Base-by-base conservation (phyloP, 2,888 invertebrate genomes). In the Cryptosula pallasiana region DNA sequence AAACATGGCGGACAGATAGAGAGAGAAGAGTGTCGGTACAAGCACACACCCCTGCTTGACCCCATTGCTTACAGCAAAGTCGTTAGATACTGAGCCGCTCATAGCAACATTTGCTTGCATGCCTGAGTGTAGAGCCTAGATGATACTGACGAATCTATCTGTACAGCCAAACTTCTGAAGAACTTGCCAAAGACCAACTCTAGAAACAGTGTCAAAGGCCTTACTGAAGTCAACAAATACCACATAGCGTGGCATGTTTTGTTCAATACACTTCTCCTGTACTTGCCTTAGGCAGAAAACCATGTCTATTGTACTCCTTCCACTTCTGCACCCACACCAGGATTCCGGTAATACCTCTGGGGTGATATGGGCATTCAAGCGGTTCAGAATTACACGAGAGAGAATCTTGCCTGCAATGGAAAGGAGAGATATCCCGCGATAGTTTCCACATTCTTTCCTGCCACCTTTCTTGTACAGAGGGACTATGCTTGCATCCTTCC, bases 21-120 rank as follows among this genome's bases (percentile, higher is more conserved):
- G 25, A 54, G 54, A 72, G 45, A 45, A 72, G 23, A 74, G 74
- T 23, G 71, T 73, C 69, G 72, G 71, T 23, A 74, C 72, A 16
- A 74, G 36, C 1, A 75, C 73, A 71, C 75, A 74, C 35, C 72
- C 74, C 25, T 73, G 74, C 32, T 74, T 72, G 9, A 69, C 73
- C 29, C 72, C 73, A 45, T 72, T 74, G 29, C 58, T 74, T n/a
- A 74, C 72, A 5, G 34, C n/a, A 55, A 74, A 74, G 3, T 54
- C 27, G 36, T 5, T 55, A 34, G 72, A 72, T 16, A 35, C 23
- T 5, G 63, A 55, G 5, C 69, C 72, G 29, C 71, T 35, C 16
- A 29, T 23, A 16, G 72, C 20, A n/a, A 72, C 72, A 20, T 63
- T 35, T 23, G 55, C 71, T 20, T 23, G n/a, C 71, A 74, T 74